Evolutionary conservation across 2,113 vertebrate genomes (phyloP), one percentile per base, ranked within the genome.

Genomic region (Elephantulus edwardii): DNA sequence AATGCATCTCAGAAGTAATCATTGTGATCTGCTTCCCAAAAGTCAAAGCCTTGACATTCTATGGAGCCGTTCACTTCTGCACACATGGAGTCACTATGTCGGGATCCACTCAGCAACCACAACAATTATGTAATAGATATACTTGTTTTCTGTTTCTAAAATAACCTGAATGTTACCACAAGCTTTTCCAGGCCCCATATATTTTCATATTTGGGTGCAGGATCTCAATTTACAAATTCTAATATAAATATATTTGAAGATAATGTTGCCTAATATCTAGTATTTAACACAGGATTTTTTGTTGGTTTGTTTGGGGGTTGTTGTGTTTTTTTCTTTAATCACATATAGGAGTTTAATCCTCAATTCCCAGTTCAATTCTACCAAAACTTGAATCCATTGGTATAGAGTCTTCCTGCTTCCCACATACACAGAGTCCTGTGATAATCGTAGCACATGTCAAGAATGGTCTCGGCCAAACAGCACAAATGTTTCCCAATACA

Each of bases 321-420:
- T 56, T 56, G 54, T 5, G 9, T 60, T 26, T 60, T 6, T 26
- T 62, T 62, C 60, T 62, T 88, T 48, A 70, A 19, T 22, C 38
- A 70, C 54, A 52, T 86, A 90, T 46, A 83, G 54, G 58, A 88
- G 13, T 62, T 83, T 64, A 88, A 86, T 75, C 78, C 64, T 87
- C 78, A 90, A 92, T 91, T 83, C 35, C 7, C 58, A 96, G 60
- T 91, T 88, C 94, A 88, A 74, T 72, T 78, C 22, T 68, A 75
- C 82, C 75, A 86, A 84, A 74, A 90, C 60, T 58, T 62, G 24
- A 78, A 66, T 66, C 58, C 42, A 58, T 64, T 52, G 16, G 46
- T 80, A 42, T 93, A 48, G 35, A 89, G 58, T 54, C 42, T 35
- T 79, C 42, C 62, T 46, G 9, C 42, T 89, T 38, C 81, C 74